phyloP scores from a whole-genome alignment of 2,888 invertebrate genomes.

The Leucophora obtusa region DNA sequence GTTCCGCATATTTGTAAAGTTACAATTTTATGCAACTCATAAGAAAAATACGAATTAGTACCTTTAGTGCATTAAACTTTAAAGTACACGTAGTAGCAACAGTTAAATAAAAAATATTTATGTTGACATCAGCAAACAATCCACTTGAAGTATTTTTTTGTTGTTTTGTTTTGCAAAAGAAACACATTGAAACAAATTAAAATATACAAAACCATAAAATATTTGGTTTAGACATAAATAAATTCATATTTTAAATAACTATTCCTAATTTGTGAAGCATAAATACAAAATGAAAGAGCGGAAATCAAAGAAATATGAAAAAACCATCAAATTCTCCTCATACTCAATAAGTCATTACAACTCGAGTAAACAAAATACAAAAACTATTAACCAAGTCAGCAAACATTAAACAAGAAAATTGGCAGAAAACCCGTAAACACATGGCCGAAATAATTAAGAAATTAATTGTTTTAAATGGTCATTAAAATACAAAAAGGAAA shows the following conservation, averaged over 20 bases:
- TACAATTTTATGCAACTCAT: too few species aligned
- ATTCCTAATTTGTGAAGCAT: background rate
- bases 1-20: too few species aligned
- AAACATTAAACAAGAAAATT: background rate
- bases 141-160: too few species aligned
- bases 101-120: too few species aligned
- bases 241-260: background rate
- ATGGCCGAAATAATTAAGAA: conserved; percentile 51
- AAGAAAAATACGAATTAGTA: too few species aligned
- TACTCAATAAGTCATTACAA: conserved; percentile 29
- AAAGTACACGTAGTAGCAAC: too few species aligned
- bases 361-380: conserved; percentile 28
- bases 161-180: too few species aligned
- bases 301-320: background rate
- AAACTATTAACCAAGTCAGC: conserved; percentile 7
- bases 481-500: conserved; percentile 20
- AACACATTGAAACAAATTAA: too few species aligned
- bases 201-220: too few species aligned
- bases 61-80: too few species aligned
- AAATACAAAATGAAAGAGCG: background rate
- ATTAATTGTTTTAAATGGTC: conserved; percentile 37
- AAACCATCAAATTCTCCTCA: background rate
- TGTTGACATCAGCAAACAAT: too few species aligned
- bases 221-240: too few species aligned
- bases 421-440: conserved; percentile 14